phyloP scores from a whole-genome alignment of 2,797 vertebrate genomes.

The Protosalanx chinensis region DNA sequence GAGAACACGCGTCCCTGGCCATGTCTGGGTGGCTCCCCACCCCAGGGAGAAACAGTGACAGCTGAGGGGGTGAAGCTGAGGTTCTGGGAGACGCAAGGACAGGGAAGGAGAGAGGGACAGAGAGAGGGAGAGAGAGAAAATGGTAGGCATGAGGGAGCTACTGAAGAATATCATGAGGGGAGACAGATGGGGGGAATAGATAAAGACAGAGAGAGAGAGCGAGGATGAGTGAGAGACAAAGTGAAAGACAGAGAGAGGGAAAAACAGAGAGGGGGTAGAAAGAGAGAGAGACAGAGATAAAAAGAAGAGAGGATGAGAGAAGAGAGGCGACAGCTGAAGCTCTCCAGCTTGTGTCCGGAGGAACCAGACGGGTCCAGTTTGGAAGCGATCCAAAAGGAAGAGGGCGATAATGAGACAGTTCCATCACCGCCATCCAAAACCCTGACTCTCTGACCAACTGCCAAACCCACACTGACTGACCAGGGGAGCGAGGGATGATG shows the following conservation, averaged over 20 bases:
- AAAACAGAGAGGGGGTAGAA: neutral
- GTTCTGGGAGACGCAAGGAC: neutral
- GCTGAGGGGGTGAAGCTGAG: conserved; percentile 26
- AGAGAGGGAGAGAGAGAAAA: conserved; percentile 7
- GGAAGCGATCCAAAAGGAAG: conserved; percentile 59
- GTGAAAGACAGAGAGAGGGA: conserved; percentile 20
- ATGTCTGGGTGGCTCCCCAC: conserved; percentile 12
- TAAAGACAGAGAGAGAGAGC: conserved; percentile 7
- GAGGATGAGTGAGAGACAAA: conserved; percentile 3
- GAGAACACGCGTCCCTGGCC: conserved; percentile 9
- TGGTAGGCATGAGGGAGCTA: neutral
- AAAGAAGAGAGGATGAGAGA: conserved; percentile 14
- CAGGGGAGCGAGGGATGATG: conserved; percentile 24
- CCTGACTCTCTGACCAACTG: conserved; percentile 2
- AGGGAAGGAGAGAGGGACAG: neutral
- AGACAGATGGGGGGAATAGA: neutral
- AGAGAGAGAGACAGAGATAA: neutral
- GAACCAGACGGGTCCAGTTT: conserved; percentile 46
- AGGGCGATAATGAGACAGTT: conserved; percentile 65
- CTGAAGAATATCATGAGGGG: conserved; percentile 21
- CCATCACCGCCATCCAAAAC: conserved; percentile 48
- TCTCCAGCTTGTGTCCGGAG: conserved; percentile 45
- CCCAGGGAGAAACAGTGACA: conserved; percentile 21
- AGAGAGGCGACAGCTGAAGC: conserved; percentile 47
- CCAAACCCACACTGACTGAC: conserved; percentile 26